Evolutionary conservation across 1,140 invertebrate genomes (phyloP).

Genomic region (Stratiolaelaps scimitus): DNA sequence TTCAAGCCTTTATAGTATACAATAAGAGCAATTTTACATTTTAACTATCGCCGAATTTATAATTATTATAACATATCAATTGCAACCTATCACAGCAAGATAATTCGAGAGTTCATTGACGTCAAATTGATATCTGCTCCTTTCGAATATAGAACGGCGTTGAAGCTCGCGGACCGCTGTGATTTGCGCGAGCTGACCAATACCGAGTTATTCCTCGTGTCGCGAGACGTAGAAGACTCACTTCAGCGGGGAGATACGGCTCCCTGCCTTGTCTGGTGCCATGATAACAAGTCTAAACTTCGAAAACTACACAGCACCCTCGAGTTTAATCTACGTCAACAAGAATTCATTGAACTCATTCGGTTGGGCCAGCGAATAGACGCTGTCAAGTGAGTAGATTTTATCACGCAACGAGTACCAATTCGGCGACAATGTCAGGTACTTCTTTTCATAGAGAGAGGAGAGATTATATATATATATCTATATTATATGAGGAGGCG

Average conservation of each 20-base stretch:
- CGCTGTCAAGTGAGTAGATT: conserved; percentile 60
- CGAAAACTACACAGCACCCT: conserved; percentile 62
- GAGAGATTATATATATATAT: too few species aligned
- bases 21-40: too few species aligned
- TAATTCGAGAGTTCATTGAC: too few species aligned
- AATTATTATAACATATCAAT: too few species aligned
- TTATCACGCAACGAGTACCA: too few species aligned
- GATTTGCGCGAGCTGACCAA: conserved; percentile 54
- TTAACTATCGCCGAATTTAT: too few species aligned
- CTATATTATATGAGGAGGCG: too few species aligned
- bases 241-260: conserved; percentile 63
- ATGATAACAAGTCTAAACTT: conserved; percentile 91
- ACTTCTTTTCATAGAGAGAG: too few species aligned
- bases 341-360: conserved; percentile 92
- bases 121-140: conserved; percentile 3
- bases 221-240: conserved; percentile 62
- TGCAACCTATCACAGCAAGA: too few species aligned
- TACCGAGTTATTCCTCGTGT: conserved; percentile 77
- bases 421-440: too few species aligned
- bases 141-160: conserved; percentile 45
- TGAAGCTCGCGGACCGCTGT: conserved; percentile 15
- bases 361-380: conserved; percentile 67
- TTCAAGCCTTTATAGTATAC: too few species aligned
- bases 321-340: conserved; percentile 74
- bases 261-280: conserved; percentile 88